Percentiles rank a stretch among this genome's conserved stretches.
Evolutionary conservation across 2,888 invertebrate species (phyloP).

Genomic region (Phrixothrix hirtus): DNA sequence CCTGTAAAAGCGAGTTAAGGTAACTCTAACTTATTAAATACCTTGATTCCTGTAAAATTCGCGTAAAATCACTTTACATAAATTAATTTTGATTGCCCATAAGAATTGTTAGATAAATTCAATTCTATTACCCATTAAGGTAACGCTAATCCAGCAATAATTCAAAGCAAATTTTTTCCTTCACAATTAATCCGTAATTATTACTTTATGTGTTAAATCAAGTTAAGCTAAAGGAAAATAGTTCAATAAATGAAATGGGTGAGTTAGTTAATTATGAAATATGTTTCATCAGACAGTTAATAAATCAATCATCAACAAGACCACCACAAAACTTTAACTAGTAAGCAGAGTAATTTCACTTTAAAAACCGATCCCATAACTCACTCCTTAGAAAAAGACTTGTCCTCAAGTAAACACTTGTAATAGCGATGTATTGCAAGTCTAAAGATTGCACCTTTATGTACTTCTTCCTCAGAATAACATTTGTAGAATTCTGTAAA

Average conservation of each 20-base stretch:
- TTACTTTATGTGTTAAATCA: not conserved
- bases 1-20: too few species aligned
- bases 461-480: slow-evolving; percentile 14
- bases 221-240: too few species aligned
- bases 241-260: too few species aligned
- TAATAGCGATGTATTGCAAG: slow-evolving; percentile 33
- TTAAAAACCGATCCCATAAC: slow-evolving; percentile 34
- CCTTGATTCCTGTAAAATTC: too few species aligned
- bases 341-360: slow-evolving; percentile 30
- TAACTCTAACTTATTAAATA: too few species aligned
- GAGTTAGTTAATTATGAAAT: too few species aligned
- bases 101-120: too few species aligned
- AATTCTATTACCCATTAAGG: too few species aligned
- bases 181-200: not conserved
- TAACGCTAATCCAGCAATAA: too few species aligned
- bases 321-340: slow-evolving; percentile 24
- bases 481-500: slow-evolving; percentile 17
- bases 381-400: slow-evolving; percentile 33
- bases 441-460: slow-evolving; percentile 25
- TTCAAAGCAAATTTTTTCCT: not conserved
- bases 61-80: too few species aligned
- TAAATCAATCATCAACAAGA: slow-evolving; percentile 27
- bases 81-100: too few species aligned
- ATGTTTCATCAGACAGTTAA: slow-evolving; percentile 18
- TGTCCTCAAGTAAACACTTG: slow-evolving; percentile 32